These are phyloP conservation scores for Orthosia gothica DNA, from an alignment of 2,888 invertebrate genomes.

Conservation along the genomic window DNA sequence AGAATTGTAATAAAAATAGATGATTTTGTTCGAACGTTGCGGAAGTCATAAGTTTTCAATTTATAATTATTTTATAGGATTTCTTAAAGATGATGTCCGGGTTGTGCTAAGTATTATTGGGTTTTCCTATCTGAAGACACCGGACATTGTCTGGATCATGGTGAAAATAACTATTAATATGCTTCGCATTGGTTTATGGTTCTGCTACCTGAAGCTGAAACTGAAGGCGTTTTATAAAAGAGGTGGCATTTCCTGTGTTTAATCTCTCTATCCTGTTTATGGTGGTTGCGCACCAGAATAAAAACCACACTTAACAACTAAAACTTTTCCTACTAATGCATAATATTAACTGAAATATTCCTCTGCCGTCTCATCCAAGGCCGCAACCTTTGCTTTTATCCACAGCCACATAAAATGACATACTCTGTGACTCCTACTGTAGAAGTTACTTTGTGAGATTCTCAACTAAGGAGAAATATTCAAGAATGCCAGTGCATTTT, in stretches of 20 bases:
- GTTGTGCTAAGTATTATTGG: no score
- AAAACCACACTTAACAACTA: neutral
- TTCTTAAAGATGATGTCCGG: no score
- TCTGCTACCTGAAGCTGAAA: neutral
- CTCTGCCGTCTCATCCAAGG: neutral
- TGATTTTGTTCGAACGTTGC: no score
- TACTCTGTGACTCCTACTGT: neutral
- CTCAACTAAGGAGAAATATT: neutral
- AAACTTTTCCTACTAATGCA: neutral
- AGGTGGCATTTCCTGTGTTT: neutral
- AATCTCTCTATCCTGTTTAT: neutral
- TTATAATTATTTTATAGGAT: no score
- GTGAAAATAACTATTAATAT: no score
- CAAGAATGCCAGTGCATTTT: conserved; percentile 6
- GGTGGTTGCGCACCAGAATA: neutral
- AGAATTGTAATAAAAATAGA: neutral
- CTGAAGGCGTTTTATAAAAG: neutral
- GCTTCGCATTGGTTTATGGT: no score
- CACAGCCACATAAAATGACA: conserved; percentile 13
- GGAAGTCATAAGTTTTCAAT: no score
- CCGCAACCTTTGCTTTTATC: conserved; percentile 16
- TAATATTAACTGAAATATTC: conserved; percentile 3
- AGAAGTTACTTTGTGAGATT: conserved; percentile 2
- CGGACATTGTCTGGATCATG: no score
- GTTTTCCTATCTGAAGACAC: no score